These are phyloP conservation scores for Periophthalmus modestus DNA, from an alignment of 2,113 vertebrate genomes.

Conservation along the genomic window DNA sequence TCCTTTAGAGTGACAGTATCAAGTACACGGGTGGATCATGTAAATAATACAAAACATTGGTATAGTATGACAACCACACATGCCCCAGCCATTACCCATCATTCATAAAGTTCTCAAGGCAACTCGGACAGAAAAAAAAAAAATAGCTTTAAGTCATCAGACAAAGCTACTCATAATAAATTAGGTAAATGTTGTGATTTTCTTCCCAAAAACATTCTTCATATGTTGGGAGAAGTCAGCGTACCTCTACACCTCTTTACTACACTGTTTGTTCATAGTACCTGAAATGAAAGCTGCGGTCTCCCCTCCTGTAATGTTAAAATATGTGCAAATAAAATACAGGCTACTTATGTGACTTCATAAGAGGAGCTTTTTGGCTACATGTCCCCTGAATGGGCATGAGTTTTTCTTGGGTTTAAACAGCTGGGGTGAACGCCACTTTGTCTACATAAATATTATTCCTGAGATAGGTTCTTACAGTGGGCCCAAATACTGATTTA, in stretches of 20 bases:
- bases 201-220: conserved; percentile 53
- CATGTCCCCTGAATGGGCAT: conserved; percentile 33
- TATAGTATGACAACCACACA: conserved; percentile 55
- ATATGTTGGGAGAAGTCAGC: conserved; percentile 51
- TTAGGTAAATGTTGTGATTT: conserved; percentile 20
- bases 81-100: conserved; percentile 35
- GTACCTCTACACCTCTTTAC: conserved; percentile 55
- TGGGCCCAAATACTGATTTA: conserved; percentile 65
- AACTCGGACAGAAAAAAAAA: conserved; percentile 50
- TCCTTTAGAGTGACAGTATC: conserved; percentile 85
- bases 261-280: conserved; percentile 57
- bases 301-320: conserved; percentile 38
- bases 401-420: conserved; percentile 18
- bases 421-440: conserved; percentile 33
- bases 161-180: conserved; percentile 27
- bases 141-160: conserved; percentile 49
- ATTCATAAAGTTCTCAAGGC: conserved; percentile 70
- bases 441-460: conserved; percentile 54
- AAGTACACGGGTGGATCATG: conserved; percentile 69
- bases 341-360: conserved; percentile 67
- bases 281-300: conserved; percentile 57
- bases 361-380: conserved; percentile 45
- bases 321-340: conserved; percentile 59
- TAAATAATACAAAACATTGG: conserved; percentile 57
- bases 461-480: conserved; percentile 69